Conservation (phyloP, 2,113 vertebrate species). For the Trinectes maculatus region DNA sequence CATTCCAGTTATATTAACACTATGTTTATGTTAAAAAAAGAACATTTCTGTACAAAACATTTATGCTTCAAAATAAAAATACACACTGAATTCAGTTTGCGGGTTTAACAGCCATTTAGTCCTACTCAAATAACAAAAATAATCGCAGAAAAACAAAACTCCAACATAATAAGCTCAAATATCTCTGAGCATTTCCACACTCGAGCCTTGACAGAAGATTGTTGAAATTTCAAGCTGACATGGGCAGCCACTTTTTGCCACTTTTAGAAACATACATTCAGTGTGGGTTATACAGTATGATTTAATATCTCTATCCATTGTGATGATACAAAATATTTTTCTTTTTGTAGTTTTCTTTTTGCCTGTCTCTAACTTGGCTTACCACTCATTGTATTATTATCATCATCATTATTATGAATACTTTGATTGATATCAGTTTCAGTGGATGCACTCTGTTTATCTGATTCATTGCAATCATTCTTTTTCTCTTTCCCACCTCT, state of each 20-base stretch:
- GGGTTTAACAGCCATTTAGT: slow-evolving; percentile 16
- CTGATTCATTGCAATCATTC: slow-evolving; percentile 35
- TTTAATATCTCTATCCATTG: slow-evolving; percentile 2
- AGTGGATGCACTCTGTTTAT: slow-evolving; percentile 61
- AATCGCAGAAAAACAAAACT: slow-evolving; percentile 26
- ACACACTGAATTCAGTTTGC: slow-evolving; percentile 17
- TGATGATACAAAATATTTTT: slow-evolving; percentile 9
- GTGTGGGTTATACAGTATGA: background rate
- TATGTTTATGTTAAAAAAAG: slow-evolving; percentile 40
- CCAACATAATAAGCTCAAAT: slow-evolving; percentile 26
- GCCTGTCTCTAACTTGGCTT: slow-evolving; percentile 63
- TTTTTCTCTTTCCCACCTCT: slow-evolving; percentile 35
- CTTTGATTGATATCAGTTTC: slow-evolving; percentile 57
- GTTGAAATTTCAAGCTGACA: slow-evolving; percentile 11
- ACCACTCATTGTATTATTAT: slow-evolving; percentile 69
- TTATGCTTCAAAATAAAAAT: slow-evolving; percentile 34
- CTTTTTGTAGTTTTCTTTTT: slow-evolving; percentile 38
- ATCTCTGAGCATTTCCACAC: slow-evolving; percentile 12
- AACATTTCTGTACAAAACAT: slow-evolving; percentile 50
- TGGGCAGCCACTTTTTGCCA: slow-evolving; percentile 5
- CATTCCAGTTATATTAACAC: slow-evolving; percentile 20
- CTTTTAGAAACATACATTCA: slow-evolving; percentile 36
- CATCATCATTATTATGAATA: slow-evolving; percentile 46
- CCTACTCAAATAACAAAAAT: slow-evolving; percentile 31
- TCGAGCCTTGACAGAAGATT: slow-evolving; percentile 22